Evolutionary conservation across 2,888 invertebrate species (phyloP), one percentile per base, ranked within the genome.

Genomic region (Meta bourneti): DNA sequence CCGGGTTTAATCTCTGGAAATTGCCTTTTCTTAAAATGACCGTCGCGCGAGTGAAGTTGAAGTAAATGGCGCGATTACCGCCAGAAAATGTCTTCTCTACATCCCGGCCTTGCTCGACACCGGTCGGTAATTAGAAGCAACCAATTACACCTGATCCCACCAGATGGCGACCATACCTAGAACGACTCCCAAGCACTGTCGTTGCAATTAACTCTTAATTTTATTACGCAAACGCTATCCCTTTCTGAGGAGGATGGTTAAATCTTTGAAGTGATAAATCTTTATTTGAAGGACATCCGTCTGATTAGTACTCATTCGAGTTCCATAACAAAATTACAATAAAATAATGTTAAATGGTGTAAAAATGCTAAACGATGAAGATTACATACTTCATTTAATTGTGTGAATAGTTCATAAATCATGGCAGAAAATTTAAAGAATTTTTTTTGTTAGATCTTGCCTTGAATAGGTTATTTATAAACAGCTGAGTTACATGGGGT

Each of bases 61-160:
- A 79, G 89, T 84, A 90, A 90, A 90, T 90, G 89, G 89, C 72
- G 54, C 89, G 89, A 84, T 90, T 90, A 84, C 83, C 61, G 54
- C 72, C 72, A 79, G 83, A 77, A 79, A 90, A 90, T 84, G 89
- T 71, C 49, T 83, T 49, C 88, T 81, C 61, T 81, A 75, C 72
- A 70, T 54, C 20, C 70, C 13, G 52, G 75, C 34, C 20, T 11
- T 75, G 89, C 48, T 70, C 69, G 49, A 89, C 83, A 84, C 51
- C 79, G 78, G 52, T 48, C 54, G 48, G 84, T 90, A 90, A 90
- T 90, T 90, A 90, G 89, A 90, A 90, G 89, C 89, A 72, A 79
- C 78, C 89, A 90, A 90, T 90, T 90, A 90, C 89, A 90, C 89
- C 84, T 90, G 89, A 90, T 90, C 79, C 89, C 89, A 8, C 84